phyloP scores from a whole-genome alignment of 2,888 invertebrate species.

The Cerastis rubricosa region DNA sequence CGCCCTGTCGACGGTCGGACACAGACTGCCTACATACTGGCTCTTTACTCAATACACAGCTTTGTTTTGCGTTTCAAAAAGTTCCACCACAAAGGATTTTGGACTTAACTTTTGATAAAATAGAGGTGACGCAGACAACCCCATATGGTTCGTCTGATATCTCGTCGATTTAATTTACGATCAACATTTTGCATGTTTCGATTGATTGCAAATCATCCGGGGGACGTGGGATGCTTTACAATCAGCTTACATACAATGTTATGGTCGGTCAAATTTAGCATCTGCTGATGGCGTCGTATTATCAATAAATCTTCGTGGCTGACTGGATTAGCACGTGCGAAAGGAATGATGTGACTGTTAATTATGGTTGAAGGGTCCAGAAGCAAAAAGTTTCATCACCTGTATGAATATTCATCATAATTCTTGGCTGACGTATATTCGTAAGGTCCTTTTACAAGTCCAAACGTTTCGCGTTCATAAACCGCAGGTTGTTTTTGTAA shows the following conservation, averaged over 20 bases:
- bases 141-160: conserved; percentile 24
- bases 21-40: conserved; percentile 75
- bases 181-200: conserved; percentile 68
- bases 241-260: conserved; percentile 61
- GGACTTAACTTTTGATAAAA: conserved; percentile 61
- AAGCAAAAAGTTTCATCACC: conserved; percentile 28
- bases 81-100: conserved; percentile 65
- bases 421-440: conserved; percentile 16
- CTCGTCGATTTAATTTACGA: conserved; percentile 62
- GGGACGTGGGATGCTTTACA: conserved; percentile 67
- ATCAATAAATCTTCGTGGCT: conserved; percentile 47
- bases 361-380: conserved; percentile 22
- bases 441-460: conserved; percentile 36
- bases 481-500: conserved; percentile 47
- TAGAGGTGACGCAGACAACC: conserved; percentile 51
- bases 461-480: conserved; percentile 42
- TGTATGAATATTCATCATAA: conserved; percentile 33
- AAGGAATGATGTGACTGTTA: conserved; percentile 14
- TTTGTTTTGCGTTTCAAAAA: conserved; percentile 68
- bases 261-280: conserved; percentile 60
- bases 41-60: conserved; percentile 66
- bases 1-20: conserved; percentile 71
- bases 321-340: conserved; percentile 42
- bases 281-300: conserved; percentile 51
- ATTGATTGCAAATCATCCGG: conserved; percentile 68